A percentile compares a stretch with the other conserved stretches of the same genome.
These are phyloP conservation scores for Timema cristinae DNA, from an alignment of 2,888 invertebrate genomes.

Conservation along the genomic window DNA sequence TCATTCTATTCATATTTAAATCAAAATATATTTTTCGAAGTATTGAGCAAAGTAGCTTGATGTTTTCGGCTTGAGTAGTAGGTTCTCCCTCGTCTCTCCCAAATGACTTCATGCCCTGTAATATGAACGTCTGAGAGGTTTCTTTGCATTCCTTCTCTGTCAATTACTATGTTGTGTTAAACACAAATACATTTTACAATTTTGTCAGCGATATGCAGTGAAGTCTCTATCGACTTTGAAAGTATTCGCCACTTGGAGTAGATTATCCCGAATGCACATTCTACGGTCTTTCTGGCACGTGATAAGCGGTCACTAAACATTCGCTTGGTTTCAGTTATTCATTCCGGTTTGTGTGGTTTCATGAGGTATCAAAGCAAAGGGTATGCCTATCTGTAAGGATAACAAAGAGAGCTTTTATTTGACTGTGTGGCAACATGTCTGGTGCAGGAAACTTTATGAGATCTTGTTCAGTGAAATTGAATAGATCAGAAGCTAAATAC, in stretches of 20 bases:
- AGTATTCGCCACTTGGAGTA: neutral
- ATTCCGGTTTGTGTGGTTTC: neutral
- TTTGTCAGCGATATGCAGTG: neutral
- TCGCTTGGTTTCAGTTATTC: neutral
- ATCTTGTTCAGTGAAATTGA: neutral
- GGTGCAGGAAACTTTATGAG: neutral
- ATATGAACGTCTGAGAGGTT: neutral
- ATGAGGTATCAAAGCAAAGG: neutral
- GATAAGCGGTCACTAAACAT: neutral
- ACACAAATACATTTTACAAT: neutral
- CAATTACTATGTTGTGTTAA: neutral
- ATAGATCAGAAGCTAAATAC: conserved; percentile 5
- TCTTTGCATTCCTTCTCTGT: neutral
- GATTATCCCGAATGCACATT: neutral
- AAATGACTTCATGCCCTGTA: neutral
- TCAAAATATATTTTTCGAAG: neutral
- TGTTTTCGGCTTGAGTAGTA: conserved; percentile 1
- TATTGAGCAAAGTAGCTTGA: neutral
- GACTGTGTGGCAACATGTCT: neutral
- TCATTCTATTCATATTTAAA: neutral
- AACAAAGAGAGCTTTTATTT: neutral
- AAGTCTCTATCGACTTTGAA: neutral
- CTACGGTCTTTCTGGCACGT: conserved; percentile 2
- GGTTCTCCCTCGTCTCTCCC: neutral
- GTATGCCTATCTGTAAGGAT: neutral